Base-by-base conservation (phyloP, 1,140 invertebrate genomes). In the Sminthurides bifidus region DNA sequence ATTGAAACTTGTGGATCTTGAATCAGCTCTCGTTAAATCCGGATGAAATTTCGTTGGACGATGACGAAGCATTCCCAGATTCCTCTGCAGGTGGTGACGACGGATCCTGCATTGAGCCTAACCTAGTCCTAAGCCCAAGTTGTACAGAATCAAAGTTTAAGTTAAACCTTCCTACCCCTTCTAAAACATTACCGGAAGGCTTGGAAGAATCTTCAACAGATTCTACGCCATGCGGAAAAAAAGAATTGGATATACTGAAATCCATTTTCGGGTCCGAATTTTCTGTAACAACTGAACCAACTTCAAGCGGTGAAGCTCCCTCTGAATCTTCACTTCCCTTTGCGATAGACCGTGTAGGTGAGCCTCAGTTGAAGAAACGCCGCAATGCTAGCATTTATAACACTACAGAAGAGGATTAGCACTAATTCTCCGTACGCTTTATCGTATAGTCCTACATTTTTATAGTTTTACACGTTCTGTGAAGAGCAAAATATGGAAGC, bases 31-130 rank as follows among this genome's bases (percentile, higher is more conserved):
- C 53, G 29, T n/a, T 59, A 44, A 58, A 68, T 58, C 64, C 67
- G 50, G 55, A 68, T 58, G 62, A 65, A 58, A 61, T 61, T 52
- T 44, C 66, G 46, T 27, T 62, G 45, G 43, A 67, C 51, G 62
- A 68, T 38, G 67, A 68, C 2, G 61, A 65, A 40, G 64, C 61
- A 4, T 27, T 27, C 26, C 15, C n/a, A 10, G 33, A 10, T 10
- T 10, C 8, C 33, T 10, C 33, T 10, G 33, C 8, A 35, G 33
- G n/a, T 10, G 33, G 8, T 35, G 33, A n/a, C 17, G 33, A 37
- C 10, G 10, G 33, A 12, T 37, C 33, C 33, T 12, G 12, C 12
- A 37, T 37, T 37, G 33, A 37, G 33, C 33, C 33, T 12, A 37
- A 17, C 33, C 33, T 12, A 37, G 33, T 37, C 10, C 17, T 12